phyloP scores from a whole-genome alignment of 1,140 invertebrate species.

The Ceratitis capitata region DNA sequence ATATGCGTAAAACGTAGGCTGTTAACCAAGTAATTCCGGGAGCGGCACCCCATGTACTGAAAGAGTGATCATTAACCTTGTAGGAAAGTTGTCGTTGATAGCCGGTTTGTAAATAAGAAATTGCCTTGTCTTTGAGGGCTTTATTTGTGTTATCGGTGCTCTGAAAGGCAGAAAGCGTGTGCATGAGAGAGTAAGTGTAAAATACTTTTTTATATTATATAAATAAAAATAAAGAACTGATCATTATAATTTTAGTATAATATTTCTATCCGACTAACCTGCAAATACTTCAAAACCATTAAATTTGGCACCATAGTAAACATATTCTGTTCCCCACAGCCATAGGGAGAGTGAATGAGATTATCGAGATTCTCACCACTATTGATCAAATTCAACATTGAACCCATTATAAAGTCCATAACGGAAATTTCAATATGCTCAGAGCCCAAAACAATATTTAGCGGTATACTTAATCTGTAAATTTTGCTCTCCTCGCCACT shows the following conservation, averaged over 20 bases:
- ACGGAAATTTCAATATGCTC: constrained; percentile 75
- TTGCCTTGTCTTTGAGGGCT: too few species aligned
- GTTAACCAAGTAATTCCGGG: constrained; percentile 93
- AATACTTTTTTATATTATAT: too few species aligned
- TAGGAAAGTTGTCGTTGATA: constrained; percentile 95
- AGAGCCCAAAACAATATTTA: constrained; percentile 74
- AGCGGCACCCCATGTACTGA: constrained; percentile 72
- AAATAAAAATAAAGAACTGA: too few species aligned
- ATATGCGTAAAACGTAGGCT: constrained; percentile 87
- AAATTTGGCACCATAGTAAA: constrained; percentile 26
- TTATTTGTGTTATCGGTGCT: too few species aligned
- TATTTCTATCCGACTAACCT: too few species aligned
- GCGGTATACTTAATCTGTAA: constrained; percentile 61
- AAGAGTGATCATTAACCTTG: constrained; percentile 89
- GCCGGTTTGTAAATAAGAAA: constrained; percentile 84
- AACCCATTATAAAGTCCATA: constrained; percentile 77
- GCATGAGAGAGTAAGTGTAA: too few species aligned
- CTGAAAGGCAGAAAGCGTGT: too few species aligned
- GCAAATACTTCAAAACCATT: constrained; percentile 11
- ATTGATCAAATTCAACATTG: constrained; percentile 68
- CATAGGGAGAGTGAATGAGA: constrained; percentile 67
- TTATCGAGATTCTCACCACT: constrained; percentile 71
- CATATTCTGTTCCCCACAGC: constrained; percentile 41
- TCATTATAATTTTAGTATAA: too few species aligned
- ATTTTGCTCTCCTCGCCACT: not conserved